These are phyloP conservation scores for Thera obeliscata DNA, from an alignment of 2,888 invertebrate genomes.

Conservation along the genomic window DNA sequence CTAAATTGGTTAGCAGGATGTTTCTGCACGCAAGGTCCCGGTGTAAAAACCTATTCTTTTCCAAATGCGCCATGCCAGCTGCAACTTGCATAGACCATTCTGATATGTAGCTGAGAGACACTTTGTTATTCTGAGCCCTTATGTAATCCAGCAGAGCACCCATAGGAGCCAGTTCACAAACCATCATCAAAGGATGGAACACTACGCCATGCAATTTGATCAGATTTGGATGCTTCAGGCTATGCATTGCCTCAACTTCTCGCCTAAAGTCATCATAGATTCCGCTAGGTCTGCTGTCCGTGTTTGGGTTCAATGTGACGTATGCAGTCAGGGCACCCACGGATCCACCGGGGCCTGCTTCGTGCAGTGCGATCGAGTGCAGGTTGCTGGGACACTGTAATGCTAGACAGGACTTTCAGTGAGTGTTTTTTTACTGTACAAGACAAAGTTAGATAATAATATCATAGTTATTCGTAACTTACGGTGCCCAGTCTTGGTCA, in stretches of 20 bases:
- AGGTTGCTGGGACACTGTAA: constrained; percentile 94
- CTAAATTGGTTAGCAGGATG: constrained; percentile 92
- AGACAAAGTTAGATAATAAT: too few relatives aligned
- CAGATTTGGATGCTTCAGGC: constrained; percentile 95
- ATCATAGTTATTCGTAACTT: too few relatives aligned
- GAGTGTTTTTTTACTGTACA: constrained; percentile 65
- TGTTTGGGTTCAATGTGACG: constrained; percentile 96
- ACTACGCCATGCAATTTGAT: constrained; percentile 98
- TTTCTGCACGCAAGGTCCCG: constrained; percentile 98
- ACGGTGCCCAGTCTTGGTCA: too few relatives aligned
- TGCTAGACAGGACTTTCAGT: constrained; percentile 89
- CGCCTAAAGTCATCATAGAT: constrained; percentile 98
- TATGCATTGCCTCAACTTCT: constrained; percentile 99
- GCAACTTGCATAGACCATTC: constrained; percentile 98
- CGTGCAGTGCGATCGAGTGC: constrained; percentile 92
- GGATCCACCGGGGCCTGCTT: constrained; percentile 79
- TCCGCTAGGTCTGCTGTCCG: constrained; percentile 91
- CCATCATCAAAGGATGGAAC: constrained; percentile 99
- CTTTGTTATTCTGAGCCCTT: constrained; percentile 92
- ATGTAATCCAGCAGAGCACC: constrained; percentile 96
- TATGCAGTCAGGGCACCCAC: constrained; percentile 88
- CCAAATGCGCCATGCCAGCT: constrained; percentile 98
- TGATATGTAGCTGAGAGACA: constrained; percentile 91
- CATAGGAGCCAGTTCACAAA: constrained; percentile 95
- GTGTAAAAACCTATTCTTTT: constrained; percentile 96